phyloP scores from a whole-genome alignment of 1,140 invertebrate species.

The Elysia chlorotica region DNA sequence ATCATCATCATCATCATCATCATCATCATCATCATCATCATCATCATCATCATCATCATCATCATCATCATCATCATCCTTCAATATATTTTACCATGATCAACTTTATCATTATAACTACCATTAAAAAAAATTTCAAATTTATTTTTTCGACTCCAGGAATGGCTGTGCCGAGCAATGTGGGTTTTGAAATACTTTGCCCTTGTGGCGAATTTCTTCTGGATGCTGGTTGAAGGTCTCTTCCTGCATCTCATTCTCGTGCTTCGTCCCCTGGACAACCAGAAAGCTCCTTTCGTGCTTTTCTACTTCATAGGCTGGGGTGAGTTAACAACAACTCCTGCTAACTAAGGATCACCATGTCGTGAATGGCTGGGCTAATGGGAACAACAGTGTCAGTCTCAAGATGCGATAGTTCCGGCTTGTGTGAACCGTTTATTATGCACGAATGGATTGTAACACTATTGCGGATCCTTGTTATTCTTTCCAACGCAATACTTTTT shows the following conservation, averaged over 20 bases:
- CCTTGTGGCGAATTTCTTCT: constrained; percentile 77
- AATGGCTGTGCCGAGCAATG: constrained; percentile 75
- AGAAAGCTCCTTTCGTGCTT: constrained; percentile 46
- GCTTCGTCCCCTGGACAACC: constrained; percentile 49
- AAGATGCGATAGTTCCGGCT: not conserved
- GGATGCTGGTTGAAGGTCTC: constrained; percentile 82
- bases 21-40: no score
- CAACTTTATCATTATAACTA: no score
- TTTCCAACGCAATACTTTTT: not conserved
- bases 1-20: no score
- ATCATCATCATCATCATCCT: no score
- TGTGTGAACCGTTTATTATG: not conserved
- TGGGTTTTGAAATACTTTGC: constrained; percentile 76
- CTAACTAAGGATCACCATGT: constrained; percentile 31
- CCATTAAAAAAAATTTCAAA: no score
- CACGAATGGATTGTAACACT: not conserved
- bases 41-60: no score
- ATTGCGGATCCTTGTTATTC: not conserved
- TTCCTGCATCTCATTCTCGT: constrained; percentile 73
- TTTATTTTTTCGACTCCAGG: constrained; percentile 63
- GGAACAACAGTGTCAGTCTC: not conserved
- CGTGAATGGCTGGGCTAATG: not conserved
- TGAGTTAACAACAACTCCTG: no score
- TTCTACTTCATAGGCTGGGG: constrained; percentile 60
- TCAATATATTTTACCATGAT: no score